Conservation (phyloP, 2,888 invertebrate species). For the Agriopis leucophaearia region DNA sequence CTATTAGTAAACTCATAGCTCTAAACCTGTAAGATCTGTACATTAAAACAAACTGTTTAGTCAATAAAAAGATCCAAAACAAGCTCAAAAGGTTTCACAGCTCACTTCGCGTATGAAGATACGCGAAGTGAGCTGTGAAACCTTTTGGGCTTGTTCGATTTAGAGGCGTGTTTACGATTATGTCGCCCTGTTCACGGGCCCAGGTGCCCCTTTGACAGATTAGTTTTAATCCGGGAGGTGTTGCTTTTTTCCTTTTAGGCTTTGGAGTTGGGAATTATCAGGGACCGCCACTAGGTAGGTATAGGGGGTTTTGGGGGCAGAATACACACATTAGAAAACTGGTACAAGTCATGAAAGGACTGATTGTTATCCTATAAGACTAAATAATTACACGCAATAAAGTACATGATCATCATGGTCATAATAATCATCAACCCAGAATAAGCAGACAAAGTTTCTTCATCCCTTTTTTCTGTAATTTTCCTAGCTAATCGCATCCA, state of each 20-base stretch:
- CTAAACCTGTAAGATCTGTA: neutral
- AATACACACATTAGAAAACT: neutral
- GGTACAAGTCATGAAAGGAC: too few relatives aligned
- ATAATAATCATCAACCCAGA: too few relatives aligned
- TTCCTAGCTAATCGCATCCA: too few relatives aligned
- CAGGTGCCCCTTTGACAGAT: conserved; percentile 60
- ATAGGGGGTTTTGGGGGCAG: neutral
- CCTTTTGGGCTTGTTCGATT: conserved; percentile 65
- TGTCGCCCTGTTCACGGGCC: conserved; percentile 58
- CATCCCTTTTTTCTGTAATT: too few relatives aligned
- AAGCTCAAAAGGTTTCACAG: conserved; percentile 56
- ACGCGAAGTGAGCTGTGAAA: conserved; percentile 46
- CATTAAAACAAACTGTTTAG: neutral
- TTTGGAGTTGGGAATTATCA: neutral
- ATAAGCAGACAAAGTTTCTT: too few relatives aligned
- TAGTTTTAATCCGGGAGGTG: conserved; percentile 42
- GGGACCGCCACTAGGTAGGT: neutral
- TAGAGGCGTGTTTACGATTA: conserved; percentile 67
- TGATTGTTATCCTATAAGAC: too few relatives aligned
- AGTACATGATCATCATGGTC: too few relatives aligned
- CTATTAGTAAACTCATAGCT: too few relatives aligned
- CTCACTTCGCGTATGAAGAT: conserved; percentile 38
- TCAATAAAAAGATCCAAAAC: conserved; percentile 48
- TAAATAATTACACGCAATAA: too few relatives aligned
- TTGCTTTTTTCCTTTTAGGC: conserved; percentile 23